Evolutionary conservation across 2,113 vertebrate genomes (phyloP), one percentile per base, ranked within the genome.

Genomic region (Ciconia maguari): DNA sequence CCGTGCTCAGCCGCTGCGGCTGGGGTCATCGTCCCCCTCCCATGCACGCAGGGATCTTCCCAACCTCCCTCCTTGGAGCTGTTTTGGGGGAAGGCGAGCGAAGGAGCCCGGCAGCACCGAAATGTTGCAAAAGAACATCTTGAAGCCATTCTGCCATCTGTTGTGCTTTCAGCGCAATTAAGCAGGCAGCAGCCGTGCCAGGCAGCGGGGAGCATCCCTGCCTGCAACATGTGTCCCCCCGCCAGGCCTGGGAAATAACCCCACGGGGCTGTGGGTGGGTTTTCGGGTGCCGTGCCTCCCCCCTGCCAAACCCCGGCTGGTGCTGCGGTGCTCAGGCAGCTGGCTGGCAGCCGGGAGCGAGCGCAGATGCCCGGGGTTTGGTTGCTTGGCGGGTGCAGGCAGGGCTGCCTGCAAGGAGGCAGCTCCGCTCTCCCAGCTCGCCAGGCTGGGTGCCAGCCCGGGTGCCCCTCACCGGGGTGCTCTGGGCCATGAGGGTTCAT

Each of bases 91-190:
- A 65, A 81, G 46, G 64, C 4, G 41, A 86, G 44, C 3, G 26
- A 55, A 71, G 19, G 81, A 78, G 79, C 84, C 84, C 18, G 12
- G 51, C 52, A 36, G 69, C 78, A 30, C 80, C 81, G 9, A 71
- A 89, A 88, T 30, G 48, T 87, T 82, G 89, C 90, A 71, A 77
- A 94, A 91, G 96, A 89, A 77, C 96, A 90, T 94, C 94, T 95
- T 94, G 95, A 89, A 94, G 91, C 89, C 94, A 46, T 92, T 57
- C 81, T 72, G 93, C 96, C 96, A 96, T 97, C 96, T 97, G 96
- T 88, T 96, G 96, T 93, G 90, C 90, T 95, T 88, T 92, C 87
- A 83, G 95, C 71, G 78, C 95, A 95, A 96, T 95, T 94, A 96
- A 96, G 87, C 96, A 93, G 95, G 93, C 89, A 92, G 93, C 77